Percentiles rank a stretch among this genome's conserved stretches.
Conservation (phyloP, 1,140 invertebrate species). For the Pseudomyrmex cubaensis region DNA sequence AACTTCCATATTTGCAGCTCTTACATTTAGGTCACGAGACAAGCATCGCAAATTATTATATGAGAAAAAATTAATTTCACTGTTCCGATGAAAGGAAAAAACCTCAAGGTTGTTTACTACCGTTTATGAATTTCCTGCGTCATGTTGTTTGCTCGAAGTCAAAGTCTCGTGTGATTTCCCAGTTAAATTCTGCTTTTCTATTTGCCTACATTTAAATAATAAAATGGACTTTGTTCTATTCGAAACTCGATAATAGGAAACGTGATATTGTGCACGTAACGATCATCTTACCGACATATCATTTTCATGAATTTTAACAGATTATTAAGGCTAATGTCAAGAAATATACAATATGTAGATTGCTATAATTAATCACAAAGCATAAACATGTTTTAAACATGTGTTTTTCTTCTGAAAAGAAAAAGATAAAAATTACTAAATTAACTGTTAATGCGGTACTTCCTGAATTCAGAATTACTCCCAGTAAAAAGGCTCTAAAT, state of each 20-base stretch:
- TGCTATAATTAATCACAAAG: neutral
- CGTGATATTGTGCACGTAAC: neutral
- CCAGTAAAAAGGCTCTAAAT: neutral
- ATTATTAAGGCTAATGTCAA: neutral
- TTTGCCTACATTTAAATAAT: neutral
- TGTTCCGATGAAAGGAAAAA: too few species aligned
- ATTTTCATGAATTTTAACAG: constrained; percentile 24
- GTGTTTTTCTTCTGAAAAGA: neutral
- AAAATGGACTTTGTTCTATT: neutral
- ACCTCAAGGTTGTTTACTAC: too few species aligned
- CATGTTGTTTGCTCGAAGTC: neutral
- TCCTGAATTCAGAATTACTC: neutral
- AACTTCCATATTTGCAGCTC: too few species aligned
- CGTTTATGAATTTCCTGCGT: too few species aligned
- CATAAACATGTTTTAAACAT: constrained; percentile 11
- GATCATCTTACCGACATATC: neutral
- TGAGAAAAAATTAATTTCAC: too few species aligned
- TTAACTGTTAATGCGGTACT: neutral
- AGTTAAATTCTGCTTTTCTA: constrained; percentile 4
- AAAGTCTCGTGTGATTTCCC: neutral
- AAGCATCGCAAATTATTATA: too few species aligned
- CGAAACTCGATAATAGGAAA: neutral
- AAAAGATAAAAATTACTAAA: neutral
- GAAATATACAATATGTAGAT: neutral
- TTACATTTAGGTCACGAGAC: too few species aligned